These are phyloP conservation scores for Palloptera scutellata DNA, from an alignment of 2,888 invertebrate genomes.

Conservation along the genomic window DNA sequence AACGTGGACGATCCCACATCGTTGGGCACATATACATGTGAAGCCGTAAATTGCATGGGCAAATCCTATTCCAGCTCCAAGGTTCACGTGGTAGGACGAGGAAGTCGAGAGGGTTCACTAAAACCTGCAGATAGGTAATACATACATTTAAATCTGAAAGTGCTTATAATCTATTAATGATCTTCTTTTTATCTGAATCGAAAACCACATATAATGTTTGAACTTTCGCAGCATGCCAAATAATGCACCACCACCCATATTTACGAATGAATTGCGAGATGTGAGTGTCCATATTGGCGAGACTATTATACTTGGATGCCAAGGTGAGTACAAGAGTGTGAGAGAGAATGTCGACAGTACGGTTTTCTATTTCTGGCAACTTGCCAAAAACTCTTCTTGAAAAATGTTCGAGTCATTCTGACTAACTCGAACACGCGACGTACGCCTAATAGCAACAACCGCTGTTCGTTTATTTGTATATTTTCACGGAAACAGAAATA, in stretches of 20 bases:
- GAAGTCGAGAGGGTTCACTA: conserved; percentile 74
- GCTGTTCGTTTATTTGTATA: conserved; percentile 8
- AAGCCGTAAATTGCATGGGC: conserved; percentile 90
- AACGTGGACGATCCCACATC: conserved; percentile 86
- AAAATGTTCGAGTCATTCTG: conserved; percentile 24
- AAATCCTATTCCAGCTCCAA: conserved; percentile 82
- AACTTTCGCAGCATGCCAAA: conserved; percentile 49
- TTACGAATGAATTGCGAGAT: conserved; percentile 78
- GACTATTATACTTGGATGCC: conserved; percentile 75
- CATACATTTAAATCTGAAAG: background rate
- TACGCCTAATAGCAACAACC: conserved; percentile 14
- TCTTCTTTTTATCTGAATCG: conserved; percentile 7
- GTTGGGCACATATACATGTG: conserved; percentile 86
- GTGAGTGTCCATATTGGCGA: conserved; percentile 82
- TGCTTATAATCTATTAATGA: background rate
- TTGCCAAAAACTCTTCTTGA: background rate
- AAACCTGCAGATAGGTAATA: conserved; percentile 73
- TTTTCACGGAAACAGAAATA: conserved; percentile 20
- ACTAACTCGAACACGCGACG: background rate
- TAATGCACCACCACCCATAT: conserved; percentile 75
- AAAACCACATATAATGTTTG: background rate
- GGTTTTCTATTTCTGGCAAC: conserved; percentile 20
- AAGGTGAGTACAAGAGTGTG: conserved; percentile 67
- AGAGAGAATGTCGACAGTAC: conserved; percentile 25
- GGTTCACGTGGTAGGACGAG: conserved; percentile 81